phyloP scores from a whole-genome alignment of 2,888 invertebrate species.

The Gymnosoma rotundatum region DNA sequence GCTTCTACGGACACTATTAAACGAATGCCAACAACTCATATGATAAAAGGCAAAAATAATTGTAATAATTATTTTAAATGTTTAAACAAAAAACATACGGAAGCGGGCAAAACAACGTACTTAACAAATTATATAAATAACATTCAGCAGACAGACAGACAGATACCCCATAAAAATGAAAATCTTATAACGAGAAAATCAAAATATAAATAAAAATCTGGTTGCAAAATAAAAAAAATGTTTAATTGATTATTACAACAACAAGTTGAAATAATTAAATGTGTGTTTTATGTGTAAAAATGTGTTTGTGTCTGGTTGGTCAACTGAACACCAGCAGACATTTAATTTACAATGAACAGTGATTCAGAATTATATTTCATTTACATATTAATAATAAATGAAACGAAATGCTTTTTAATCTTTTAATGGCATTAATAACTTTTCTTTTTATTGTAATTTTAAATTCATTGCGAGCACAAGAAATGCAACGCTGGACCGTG shows the following conservation, averaged over 20 bases:
- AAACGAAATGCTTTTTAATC: conserved; percentile 19
- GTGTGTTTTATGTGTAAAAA: neutral
- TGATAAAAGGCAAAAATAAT: conserved; percentile 28
- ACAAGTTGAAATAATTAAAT: conserved; percentile 31
- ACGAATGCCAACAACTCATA: conserved; percentile 6
- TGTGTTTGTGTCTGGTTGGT: neutral
- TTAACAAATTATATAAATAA: conserved; percentile 49
- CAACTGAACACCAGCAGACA: neutral
- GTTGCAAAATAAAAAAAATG: conserved; percentile 6
- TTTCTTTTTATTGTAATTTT: neutral
- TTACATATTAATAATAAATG: conserved; percentile 26
- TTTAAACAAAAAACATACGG: conserved; percentile 50
- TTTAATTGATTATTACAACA: conserved; percentile 36
- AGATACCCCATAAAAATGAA: conserved; percentile 44
- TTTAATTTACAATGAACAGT: conserved; percentile 14
- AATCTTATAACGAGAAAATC: conserved; percentile 40
- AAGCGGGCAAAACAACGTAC: conserved; percentile 52
- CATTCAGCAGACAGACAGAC: neutral
- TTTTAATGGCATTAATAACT: conserved; percentile 1
- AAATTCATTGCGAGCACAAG: too few species aligned
- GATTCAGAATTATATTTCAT: conserved; percentile 19
- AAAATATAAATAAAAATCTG: neutral
- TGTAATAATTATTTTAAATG: conserved; percentile 35
- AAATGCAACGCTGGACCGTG: too few species aligned
- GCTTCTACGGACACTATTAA: conserved; percentile 9